phyloP scores from a whole-genome alignment of 2,797 vertebrate species.

The Sebastes ruberrimus region DNA sequence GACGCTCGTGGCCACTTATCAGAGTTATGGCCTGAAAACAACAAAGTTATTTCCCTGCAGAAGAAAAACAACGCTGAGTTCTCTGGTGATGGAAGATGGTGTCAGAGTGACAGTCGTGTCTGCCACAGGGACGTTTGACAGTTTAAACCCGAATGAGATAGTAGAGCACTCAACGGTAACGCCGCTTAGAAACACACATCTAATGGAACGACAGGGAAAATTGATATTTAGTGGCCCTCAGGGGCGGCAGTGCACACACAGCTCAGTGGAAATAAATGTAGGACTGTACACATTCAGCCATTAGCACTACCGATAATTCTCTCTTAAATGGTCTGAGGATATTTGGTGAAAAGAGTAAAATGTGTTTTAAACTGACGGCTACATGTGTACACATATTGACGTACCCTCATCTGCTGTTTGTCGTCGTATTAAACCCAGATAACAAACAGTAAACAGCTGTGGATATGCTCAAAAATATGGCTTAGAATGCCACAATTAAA shows the following conservation, averaged over 20 bases:
- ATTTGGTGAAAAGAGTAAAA: background rate
- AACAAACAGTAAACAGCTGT: background rate
- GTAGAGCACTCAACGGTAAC: background rate
- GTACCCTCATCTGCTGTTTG: background rate
- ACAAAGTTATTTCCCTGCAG: conserved; percentile 29
- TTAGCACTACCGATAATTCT: background rate
- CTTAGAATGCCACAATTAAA: background rate
- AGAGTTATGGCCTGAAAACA: conserved; percentile 5
- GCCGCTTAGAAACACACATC: conserved; percentile 20
- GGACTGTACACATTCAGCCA: background rate
- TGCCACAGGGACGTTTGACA: conserved; percentile 1
- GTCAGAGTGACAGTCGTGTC: conserved; percentile 14
- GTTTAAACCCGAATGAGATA: conserved; percentile 3
- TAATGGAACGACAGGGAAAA: conserved; percentile 20
- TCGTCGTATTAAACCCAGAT: background rate
- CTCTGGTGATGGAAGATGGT: conserved; percentile 1
- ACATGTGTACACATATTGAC: background rate
- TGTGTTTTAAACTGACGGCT: background rate
- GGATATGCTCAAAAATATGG: background rate
- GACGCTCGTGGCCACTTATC: no score
- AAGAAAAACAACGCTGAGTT: conserved; percentile 1
- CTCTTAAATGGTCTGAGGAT: background rate
- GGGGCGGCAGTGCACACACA: background rate
- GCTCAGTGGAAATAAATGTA: background rate
- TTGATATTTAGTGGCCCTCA: conserved; percentile 16